These are phyloP conservation scores for Cetoscarus ocellatus DNA, from an alignment of 2,797 vertebrate genomes.

Conservation along the genomic window DNA sequence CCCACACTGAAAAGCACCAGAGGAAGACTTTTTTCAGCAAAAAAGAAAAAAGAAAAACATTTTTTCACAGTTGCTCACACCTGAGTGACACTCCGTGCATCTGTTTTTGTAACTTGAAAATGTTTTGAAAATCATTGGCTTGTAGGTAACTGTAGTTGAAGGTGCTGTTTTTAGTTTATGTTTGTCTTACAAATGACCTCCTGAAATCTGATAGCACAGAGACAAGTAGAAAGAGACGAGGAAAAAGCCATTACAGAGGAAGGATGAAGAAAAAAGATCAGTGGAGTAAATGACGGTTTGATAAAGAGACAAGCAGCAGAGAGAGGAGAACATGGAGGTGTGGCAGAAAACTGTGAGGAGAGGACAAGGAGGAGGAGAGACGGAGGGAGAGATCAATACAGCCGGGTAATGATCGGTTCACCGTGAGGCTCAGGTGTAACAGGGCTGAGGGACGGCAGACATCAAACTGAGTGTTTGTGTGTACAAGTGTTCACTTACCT, in stretches of 20 bases:
- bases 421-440: conserved; percentile 48
- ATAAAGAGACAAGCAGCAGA: conserved; percentile 27
- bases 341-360: conserved; percentile 8
- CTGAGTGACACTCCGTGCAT: too few species aligned
- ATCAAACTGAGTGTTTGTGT: conserved; percentile 37
- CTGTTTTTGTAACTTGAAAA: too few species aligned
- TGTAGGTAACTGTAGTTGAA: too few species aligned
- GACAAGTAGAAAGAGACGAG: neutral
- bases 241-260: conserved; percentile 4
- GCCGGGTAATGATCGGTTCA: conserved; percentile 46
- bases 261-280: neutral
- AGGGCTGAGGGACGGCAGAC: conserved; percentile 25
- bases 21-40: too few species aligned
- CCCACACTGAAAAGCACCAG: too few species aligned
- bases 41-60: too few species aligned
- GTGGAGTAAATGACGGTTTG: conserved; percentile 33
- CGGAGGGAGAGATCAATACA: conserved; percentile 44
- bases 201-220: conserved; percentile 6
- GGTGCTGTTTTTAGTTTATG: neutral
- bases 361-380: conserved; percentile 20
- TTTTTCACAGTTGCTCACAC: too few species aligned
- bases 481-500: conserved; percentile 15
- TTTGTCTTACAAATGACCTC: neutral
- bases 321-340: conserved; percentile 20
- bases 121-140: too few species aligned